phyloP scores from a whole-genome alignment of 2,797 vertebrate species.

The Paguma larvata region DNA sequence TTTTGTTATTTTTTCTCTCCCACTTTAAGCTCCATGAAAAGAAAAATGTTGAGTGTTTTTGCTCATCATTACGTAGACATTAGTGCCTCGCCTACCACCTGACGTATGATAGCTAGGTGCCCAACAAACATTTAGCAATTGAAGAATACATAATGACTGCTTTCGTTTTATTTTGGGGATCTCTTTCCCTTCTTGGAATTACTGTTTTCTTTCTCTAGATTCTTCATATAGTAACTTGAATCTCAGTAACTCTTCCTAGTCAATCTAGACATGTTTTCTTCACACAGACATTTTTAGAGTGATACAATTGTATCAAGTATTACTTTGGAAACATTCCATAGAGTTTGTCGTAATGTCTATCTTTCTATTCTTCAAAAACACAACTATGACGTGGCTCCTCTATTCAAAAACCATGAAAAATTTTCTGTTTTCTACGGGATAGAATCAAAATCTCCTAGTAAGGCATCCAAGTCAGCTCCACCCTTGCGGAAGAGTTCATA shows the following conservation, averaged over 20 bases:
- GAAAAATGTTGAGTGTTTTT: not conserved
- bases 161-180: not conserved
- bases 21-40: constrained; percentile 12
- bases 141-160: not conserved
- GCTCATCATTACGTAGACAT: not conserved
- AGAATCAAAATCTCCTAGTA: constrained; percentile 37
- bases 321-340: not conserved
- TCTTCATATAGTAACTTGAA: constrained; percentile 37
- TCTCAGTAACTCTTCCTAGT: not conserved
- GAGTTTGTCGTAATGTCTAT: not conserved
- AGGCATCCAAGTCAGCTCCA: not conserved
- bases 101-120: not conserved
- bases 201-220: constrained; percentile 28
- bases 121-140: constrained; percentile 15
- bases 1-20: constrained; percentile 17
- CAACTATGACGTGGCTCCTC: not conserved
- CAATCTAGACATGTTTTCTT: not conserved
- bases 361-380: constrained; percentile 34
- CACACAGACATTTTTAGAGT: not conserved
- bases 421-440: not conserved
- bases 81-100: not conserved
- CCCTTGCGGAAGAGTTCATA: not conserved
- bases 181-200: not conserved
- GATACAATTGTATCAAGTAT: constrained; percentile 8
- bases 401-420: not conserved